Conservation (phyloP, 2,113 vertebrate genomes). For the Oryzias woworae region DNA sequence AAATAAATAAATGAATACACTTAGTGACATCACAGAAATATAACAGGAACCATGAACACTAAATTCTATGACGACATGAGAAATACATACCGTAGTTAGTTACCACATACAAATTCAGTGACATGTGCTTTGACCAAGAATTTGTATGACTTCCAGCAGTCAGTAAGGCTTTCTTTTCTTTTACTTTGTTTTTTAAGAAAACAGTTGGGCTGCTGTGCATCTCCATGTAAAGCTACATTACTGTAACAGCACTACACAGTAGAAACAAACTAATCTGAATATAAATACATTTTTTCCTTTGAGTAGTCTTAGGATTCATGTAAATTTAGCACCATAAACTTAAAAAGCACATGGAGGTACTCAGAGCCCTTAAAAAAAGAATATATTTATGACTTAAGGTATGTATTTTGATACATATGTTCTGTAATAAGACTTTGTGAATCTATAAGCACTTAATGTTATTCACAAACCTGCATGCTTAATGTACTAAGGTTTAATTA, state of each 20-base stretch:
- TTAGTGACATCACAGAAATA: constrained; percentile 2
- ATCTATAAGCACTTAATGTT: constrained; percentile 2
- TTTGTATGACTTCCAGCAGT: neutral
- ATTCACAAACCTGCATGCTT: constrained; percentile 23
- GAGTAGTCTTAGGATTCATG: neutral
- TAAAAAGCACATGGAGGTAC: constrained; percentile 22
- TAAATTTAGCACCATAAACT: constrained; percentile 30
- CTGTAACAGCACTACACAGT: neutral
- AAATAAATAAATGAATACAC: constrained; percentile 8
- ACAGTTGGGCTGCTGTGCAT: neutral
- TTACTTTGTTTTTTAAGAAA: neutral
- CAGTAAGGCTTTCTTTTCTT: neutral
- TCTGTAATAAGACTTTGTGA: too few species aligned
- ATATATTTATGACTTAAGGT: constrained; percentile 1
- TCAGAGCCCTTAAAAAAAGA: constrained; percentile 50
- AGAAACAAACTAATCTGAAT: constrained; percentile 8
- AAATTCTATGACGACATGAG: constrained; percentile 3
- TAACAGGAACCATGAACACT: constrained; percentile 9
- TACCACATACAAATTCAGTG: neutral
- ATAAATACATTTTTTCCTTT: neutral
- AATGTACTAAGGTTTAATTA: constrained; percentile 37
- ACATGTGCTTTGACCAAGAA: constrained; percentile 3
- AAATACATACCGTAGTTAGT: neutral
- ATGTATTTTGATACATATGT: too few species aligned
- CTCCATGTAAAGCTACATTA: constrained; percentile 2